phyloP scores from a whole-genome alignment of 2,888 invertebrate genomes.

The Vesta saturnalis region DNA sequence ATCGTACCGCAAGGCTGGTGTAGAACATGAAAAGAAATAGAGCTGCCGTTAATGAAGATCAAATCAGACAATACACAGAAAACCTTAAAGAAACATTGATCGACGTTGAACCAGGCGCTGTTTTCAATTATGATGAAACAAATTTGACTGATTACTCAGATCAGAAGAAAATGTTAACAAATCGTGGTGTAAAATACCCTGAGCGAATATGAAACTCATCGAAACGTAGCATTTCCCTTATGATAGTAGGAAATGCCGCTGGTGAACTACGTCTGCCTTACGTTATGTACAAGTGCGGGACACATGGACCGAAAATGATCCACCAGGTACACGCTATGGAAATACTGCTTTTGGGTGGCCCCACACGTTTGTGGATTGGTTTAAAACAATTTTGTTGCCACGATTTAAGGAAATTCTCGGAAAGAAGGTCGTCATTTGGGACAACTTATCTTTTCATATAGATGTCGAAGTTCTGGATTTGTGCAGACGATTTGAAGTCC shows the following conservation, averaged over 20 bases:
- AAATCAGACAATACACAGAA: constrained; percentile 10
- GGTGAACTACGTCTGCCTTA: background rate
- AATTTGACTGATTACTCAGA: background rate
- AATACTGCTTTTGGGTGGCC: too few species aligned
- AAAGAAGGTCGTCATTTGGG: too few species aligned
- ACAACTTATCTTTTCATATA: constrained; percentile 50
- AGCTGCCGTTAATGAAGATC: constrained; percentile 22
- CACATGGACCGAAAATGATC: background rate
- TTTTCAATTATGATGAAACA: background rate
- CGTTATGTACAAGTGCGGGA: background rate
- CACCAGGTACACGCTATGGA: background rate
- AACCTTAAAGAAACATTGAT: background rate
- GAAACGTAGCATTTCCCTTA: constrained; percentile 3
- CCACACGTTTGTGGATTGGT: too few species aligned
- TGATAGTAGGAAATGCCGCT: background rate
- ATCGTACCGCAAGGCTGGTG: constrained; percentile 25
- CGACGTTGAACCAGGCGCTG: background rate
- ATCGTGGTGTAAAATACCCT: background rate
- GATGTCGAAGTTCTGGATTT: constrained; percentile 21
- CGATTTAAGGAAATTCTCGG: too few species aligned
- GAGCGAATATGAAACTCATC: constrained; percentile 5
- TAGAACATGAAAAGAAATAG: constrained; percentile 35
- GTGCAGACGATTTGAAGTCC: constrained; percentile 50
- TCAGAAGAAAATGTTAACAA: background rate
- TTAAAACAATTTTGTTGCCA: too few species aligned